phyloP scores from a whole-genome alignment of 2,113 vertebrate genomes.

The Odontesthes bonariensis region DNA sequence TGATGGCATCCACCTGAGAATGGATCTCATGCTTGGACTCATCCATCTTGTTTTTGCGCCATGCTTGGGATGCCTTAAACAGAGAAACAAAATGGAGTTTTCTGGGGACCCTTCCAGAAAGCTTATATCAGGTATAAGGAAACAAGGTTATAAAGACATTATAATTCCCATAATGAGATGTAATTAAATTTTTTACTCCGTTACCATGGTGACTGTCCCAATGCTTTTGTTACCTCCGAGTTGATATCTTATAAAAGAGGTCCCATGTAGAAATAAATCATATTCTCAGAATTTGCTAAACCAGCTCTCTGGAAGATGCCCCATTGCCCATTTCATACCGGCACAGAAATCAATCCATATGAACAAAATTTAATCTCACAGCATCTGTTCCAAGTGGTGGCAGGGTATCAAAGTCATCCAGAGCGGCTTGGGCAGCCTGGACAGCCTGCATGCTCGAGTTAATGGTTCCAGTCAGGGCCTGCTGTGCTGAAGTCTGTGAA shows the following conservation, averaged over 20 bases:
- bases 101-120: no score
- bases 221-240: no score
- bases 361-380: constrained; percentile 79
- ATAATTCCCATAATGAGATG: no score
- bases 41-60: constrained; percentile 99
- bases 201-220: no score
- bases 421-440: constrained; percentile 91
- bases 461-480: constrained; percentile 96
- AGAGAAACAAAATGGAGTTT: not conserved
- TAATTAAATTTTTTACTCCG: no score
- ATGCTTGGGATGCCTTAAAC: constrained; percentile 93
- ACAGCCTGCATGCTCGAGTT: constrained; percentile 99
- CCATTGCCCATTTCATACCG: not conserved
- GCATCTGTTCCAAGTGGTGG: constrained; percentile 94
- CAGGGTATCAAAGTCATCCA: constrained; percentile 92
- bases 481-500: constrained; percentile 93
- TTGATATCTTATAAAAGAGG: no score
- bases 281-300: not conserved
- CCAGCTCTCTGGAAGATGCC: not conserved
- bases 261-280: no score
- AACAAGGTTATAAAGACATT: no score
- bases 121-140: no score
- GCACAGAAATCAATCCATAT: constrained; percentile 2
- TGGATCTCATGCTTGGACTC: constrained; percentile 99
- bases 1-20: constrained; percentile 98